Evolutionary conservation across 64 coral and sea anemone species (phyloP), one percentile per base, ranked within the genome.

Genomic region (Dendrophyllia cribrosa): DNA sequence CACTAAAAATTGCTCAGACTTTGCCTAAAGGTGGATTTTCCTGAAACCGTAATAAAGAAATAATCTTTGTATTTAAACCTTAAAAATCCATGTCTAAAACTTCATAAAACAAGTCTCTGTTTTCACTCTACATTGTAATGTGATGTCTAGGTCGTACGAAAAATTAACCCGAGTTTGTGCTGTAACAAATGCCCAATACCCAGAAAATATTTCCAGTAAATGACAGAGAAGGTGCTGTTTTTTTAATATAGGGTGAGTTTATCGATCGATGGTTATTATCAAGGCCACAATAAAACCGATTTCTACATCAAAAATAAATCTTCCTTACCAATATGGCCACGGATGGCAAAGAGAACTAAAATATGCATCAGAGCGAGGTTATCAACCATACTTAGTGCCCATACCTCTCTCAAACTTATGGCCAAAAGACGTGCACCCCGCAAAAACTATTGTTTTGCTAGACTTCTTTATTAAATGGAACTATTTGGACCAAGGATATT

Each of bases 261-360:
- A 3, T 15, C 43, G 63, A 24, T 5, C 17, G 80, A 84, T 84
- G 80, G 80, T 44, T 12, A n/a, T 51, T 51, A 22, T 67, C 43
- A 84, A 51, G 62, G 43, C 80, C n/a, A 66, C 44, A 13, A 22
- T 84, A 22, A 51, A 49, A 21, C 60, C 80, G 80, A 84, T 84
- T 51, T 45, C 44, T 9, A 67, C 26, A 46, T 0, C 2, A 2
- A 50, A 11, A 3, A 21, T 49, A 52, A 4, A 21, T n/a, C 21
- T 56, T 90, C 72, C 95, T 94, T 90, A 97, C 95, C 95, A 97
- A 94, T 97, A 97, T 97, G 95, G 95, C 95, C 95, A 94, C 95
- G 92, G 82, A 91, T 72, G 88, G 61, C 73, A 88, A 97, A 97
- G 95, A 97, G 95, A 25, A 94, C 9, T 66, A 91, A 82, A 53